Base-by-base conservation (phyloP, 2,113 vertebrate genomes). In the Connochaetes taurinus region DNA sequence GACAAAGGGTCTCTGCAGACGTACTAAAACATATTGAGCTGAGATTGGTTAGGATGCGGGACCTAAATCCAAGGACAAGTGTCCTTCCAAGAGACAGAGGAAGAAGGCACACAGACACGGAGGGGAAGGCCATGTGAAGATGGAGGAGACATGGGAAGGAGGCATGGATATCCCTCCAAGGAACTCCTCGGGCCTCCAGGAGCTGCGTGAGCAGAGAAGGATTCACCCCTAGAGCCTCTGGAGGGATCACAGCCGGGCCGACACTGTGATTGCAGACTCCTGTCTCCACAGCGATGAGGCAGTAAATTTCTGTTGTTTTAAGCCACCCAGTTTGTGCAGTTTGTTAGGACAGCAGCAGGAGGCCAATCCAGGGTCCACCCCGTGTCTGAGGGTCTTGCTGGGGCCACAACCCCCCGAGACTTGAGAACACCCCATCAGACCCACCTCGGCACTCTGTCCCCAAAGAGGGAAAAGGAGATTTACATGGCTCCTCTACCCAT, bases 81-180 rank as follows among this genome's bases (percentile, higher is more conserved):
- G 6, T 53, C 50, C 87, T 17, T 2, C 11, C 0, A 60, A 50
- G 80, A 52, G 33, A 55, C 8, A 45, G 62, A 74, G 19, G 12
- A 58, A 27, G 81, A 29, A 21, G 95, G 74, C 6, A 16, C 53
- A 15, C 19, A 53, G 76, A 31, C 50, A n/a, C 0, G 3, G n/a
- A 25, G 25, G 33, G 25, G 31, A 33, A 7, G 6, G 84, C 58
- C 52, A 1, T 0, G 11, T 25, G 29, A 45, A 5, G 78, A 25
- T 0, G 10, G n/a, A 81, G 33, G 57, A 52, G 86, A 83, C 71
- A 5, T 9, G 4, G 47, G 86, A 74, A 25, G 45, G 47, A 45
- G 0, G n/a, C 21, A 1, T 0, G 1, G 3, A 36, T 3, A 5
- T 9, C 15, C 93, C 25, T 40, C 19, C n/a, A 23, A 12, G 47